A percentile compares a stretch with the other conserved stretches of the same genome.
These are phyloP conservation scores for Clitarchus hookeri DNA, from an alignment of 2,888 invertebrate species.

Conservation along the genomic window DNA sequence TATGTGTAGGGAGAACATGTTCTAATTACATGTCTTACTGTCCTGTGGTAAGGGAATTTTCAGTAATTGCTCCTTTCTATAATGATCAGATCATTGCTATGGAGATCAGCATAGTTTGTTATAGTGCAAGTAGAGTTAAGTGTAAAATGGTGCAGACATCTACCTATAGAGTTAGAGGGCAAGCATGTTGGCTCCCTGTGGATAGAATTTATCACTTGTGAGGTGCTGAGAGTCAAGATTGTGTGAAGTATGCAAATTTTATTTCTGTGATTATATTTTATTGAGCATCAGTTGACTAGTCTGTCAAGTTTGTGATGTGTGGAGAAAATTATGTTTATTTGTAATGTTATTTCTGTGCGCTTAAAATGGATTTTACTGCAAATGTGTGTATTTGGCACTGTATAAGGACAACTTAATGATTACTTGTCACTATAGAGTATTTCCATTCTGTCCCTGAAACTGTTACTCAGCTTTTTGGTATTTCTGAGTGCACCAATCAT, in stretches of 20 bases:
- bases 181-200: not conserved
- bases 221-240: not conserved
- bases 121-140: not conserved
- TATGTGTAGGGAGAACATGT: not conserved
- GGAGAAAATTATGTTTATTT: not conserved
- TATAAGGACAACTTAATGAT: not conserved
- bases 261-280: slow-evolving; percentile 9
- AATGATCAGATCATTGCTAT: not conserved
- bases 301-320: not conserved
- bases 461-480: not conserved
- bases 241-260: not conserved
- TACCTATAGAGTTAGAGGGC: not conserved
- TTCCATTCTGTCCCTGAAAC: not conserved
- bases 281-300: not conserved
- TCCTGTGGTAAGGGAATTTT: slow-evolving; percentile 2
- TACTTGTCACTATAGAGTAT: not conserved
- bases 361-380: not conserved
- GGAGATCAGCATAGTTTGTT: not conserved
- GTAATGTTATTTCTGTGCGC: not conserved
- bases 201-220: not conserved
- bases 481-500: not conserved
- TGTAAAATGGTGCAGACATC: not conserved
- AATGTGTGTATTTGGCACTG: not conserved
- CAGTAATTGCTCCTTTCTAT: not conserved
- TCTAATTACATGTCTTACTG: not conserved